Evolutionary conservation across 2,888 invertebrate species (phyloP), one percentile per base, ranked within the genome.

Genomic region (Tricholauxania praeusta): DNA sequence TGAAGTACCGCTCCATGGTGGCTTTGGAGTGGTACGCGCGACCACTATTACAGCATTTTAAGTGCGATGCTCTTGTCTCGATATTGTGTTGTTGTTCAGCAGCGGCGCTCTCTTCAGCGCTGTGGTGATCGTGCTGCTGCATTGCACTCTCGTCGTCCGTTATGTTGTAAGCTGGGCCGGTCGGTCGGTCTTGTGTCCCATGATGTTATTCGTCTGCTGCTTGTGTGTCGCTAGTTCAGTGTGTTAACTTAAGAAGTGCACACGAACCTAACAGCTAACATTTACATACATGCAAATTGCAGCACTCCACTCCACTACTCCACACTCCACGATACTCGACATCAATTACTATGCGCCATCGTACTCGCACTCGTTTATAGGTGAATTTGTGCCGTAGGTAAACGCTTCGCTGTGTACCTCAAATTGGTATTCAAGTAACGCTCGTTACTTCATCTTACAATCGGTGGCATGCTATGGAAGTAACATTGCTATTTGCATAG

Each of bases 141-240:
- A 28, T 28, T 47, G 57, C 57, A 28, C 47, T 67, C 55, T 39
- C 57, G 14, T 39, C 32, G 59, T 12, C 57, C 48, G 51, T 57
- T 49, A 4, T 39, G 1, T 39, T 60, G 19, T 39, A 39, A 39
- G 39, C 39, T 39, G 39, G 39, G 39, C 39, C 8, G 39, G 39
- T 39, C 10, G 39, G 3, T 28, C 4, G 39, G 39, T 39, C 39
- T 39, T 39, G 39, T 39, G 39, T 39, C 10, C 10, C 39, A 7
- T 10, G 10, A 39, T 39, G 39, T 10, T 39, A 39, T 7, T 39
- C 39, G 7, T 39, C 39, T 39, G 10, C 39, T 39, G 39, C 7
- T 39, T 39, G 39, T 47, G 49, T 59, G 68, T 59, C 68, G 59
- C 51, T 68, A 28, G 68, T 19, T 59, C 68, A 49, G 68, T 68